Evolutionary conservation across 2,888 invertebrate species (phyloP).

Genomic region (Poecilobothrus nobilitatus): DNA sequence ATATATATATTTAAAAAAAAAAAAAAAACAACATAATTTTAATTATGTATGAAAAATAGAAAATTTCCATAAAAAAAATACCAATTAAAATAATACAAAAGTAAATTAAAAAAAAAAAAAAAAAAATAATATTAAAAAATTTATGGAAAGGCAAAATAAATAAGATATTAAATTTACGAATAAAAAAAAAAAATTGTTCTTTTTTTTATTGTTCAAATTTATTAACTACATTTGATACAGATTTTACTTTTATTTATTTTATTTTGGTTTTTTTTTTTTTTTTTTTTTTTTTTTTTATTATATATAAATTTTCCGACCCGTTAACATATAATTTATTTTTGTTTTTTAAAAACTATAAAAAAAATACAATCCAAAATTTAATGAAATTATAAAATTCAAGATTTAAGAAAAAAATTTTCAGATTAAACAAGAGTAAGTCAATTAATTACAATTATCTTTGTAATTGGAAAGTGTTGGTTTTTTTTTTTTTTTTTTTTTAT

Average conservation of each 20-base stretch:
- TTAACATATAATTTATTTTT: too few relatives aligned
- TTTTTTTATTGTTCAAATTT: constrained; percentile 13
- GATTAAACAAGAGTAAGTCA: too few relatives aligned
- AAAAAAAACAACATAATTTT: constrained; percentile 8
- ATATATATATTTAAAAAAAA: constrained; percentile 1
- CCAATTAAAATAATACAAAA: constrained; percentile 7
- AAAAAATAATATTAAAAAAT: constrained; percentile 16
- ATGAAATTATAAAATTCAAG: too few relatives aligned
- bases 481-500: too few relatives aligned
- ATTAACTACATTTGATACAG: constrained; percentile 7
- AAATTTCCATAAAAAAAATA: background rate
- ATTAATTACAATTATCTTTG: background rate
- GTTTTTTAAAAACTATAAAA: too few relatives aligned
- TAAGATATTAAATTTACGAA: constrained; percentile 21
- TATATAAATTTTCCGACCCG: too few relatives aligned
- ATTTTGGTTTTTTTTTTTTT: too few relatives aligned
- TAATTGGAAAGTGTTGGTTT: background rate
- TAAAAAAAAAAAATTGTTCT: constrained; percentile 11
- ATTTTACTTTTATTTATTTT: constrained; percentile 11
- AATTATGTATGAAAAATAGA: background rate
- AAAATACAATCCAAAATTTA: too few relatives aligned
- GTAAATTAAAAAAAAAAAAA: constrained; percentile 4
- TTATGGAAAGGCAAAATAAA: constrained; percentile 21
- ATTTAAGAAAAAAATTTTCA: too few relatives aligned
- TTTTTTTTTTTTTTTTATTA: too few relatives aligned